Evolutionary conservation across 2,797 vertebrate species (phyloP), one percentile per base, ranked within the genome.

Genomic region (Denticeps clupeoides): DNA sequence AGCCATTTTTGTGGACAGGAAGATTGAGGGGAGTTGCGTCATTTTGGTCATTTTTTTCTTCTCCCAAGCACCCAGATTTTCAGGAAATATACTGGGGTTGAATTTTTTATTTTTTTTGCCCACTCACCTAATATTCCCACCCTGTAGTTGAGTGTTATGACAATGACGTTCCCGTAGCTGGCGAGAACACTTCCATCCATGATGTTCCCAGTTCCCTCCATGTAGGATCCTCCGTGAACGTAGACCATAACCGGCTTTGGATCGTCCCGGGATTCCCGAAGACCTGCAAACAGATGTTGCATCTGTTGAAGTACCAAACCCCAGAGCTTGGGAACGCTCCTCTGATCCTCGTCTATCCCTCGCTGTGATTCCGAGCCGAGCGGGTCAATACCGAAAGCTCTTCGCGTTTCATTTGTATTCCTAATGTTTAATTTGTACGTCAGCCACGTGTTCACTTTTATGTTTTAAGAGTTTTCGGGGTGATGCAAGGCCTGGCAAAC

Each of bases 181-280:
- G 94, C 92, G 78, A 98, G 80, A 64, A 98, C 89, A 70, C 92
- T 95, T 66, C 94, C 94, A 52, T 98, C 94, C 85, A 97, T 96
- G 63, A 97, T 91, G 83, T 98, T 98, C 67, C 93, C 94, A 10
- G 94, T 98, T 65, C 94, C 94, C 78, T 98, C 94, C 94, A 98
- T 97, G 64, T 97, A 98, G 49, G 94, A 98, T 52, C 93, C 94
- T 73, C 94, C 94, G 0, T 98, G 94, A 74, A 98, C 94, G 82
- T 96, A 98, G 56, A 98, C 85, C 94, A 98, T 98, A 70, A 98
- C 94, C 37, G 94, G 94, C 65, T 91, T 89, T n/a, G 94, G 89
- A 59, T 84, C 82, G 2, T 65, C 63, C 35, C 63, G 56, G 1
- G 83, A 74, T 70, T 85, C 82, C 50, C 82, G 70, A 67, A 84